Conservation (phyloP, 2,113 vertebrate genomes). For the Siphamia tubifer region DNA sequence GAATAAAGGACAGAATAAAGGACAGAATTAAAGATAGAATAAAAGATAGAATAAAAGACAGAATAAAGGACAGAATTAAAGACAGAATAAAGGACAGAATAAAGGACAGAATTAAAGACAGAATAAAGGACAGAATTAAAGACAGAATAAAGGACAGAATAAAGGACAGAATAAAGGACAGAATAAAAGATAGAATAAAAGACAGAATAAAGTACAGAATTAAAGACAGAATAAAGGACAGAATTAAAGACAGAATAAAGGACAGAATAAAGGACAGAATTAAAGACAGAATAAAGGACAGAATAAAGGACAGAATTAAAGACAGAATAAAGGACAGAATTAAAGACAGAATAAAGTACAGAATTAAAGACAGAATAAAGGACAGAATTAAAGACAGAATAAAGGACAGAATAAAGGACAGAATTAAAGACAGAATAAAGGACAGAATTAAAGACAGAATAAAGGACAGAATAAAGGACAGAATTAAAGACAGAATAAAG, state of each 20-base stretch:
- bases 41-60: constrained; percentile 14
- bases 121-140: no score
- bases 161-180: constrained; percentile 27
- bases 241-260: constrained; percentile 9
- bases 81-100: constrained; percentile 28
- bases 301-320: not conserved
- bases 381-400: no score
- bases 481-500: constrained; percentile 9
- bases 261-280: no score
- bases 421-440: constrained; percentile 9
- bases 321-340: constrained; percentile 9
- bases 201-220: constrained; percentile 9
- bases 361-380: constrained; percentile 9
- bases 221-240: constrained; percentile 9
- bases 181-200: not conserved
- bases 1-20: constrained; percentile 20
- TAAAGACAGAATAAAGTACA: constrained; percentile 9
- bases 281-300: constrained; percentile 36
- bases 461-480: constrained; percentile 6
- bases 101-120: constrained; percentile 14
- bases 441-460: no score
- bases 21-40: constrained; percentile 15
- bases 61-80: no score
- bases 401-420: constrained; percentile 6
- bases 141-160: constrained; percentile 28